Evolutionary conservation across 1,140 invertebrate species (phyloP).

Genomic region (Drosophila ficusphila): DNA sequence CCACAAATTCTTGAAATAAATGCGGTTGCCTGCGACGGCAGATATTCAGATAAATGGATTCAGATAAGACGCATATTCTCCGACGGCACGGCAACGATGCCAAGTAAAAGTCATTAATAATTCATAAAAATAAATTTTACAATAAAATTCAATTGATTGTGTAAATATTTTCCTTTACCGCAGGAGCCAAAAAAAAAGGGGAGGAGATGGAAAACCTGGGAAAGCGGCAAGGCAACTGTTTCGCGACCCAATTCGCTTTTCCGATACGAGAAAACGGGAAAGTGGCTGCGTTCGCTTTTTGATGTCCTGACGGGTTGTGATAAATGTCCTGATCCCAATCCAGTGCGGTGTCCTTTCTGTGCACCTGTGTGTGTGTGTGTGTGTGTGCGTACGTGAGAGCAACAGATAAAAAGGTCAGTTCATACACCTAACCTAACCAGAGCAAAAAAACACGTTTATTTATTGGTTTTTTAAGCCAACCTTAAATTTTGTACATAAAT

Average conservation of each 20-base stretch:
- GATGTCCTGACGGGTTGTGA: conserved; percentile 44
- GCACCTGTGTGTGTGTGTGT: conserved; percentile 5
- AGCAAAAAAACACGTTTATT: too few relatives aligned
- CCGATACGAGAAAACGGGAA: conserved; percentile 12
- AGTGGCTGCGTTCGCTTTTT: conserved; percentile 34
- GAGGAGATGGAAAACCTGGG: too few relatives aligned
- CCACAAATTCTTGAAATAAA: conserved; percentile 50
- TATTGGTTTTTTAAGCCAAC: conserved; percentile 19
- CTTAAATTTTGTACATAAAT: conserved; percentile 30
- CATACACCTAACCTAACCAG: neutral
- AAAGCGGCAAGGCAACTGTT: neutral
- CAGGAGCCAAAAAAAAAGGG: conserved; percentile 21
- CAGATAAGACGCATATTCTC: conserved; percentile 24
- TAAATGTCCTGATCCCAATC: conserved; percentile 49
- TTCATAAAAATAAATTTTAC: conserved; percentile 72
- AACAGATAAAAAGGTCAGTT: conserved; percentile 20
- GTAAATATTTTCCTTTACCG: conserved; percentile 68
- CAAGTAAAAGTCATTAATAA: conserved; percentile 68
- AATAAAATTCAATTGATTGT: conserved; percentile 81
- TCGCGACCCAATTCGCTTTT: neutral
- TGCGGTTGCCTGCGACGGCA: conserved; percentile 27
- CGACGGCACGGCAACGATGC: neutral
- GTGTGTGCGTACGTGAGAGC: neutral
- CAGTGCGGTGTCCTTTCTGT: neutral
- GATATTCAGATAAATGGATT: conserved; percentile 44